A percentile compares a stretch with the other conserved stretches of the same genome.
phyloP scores from a whole-genome alignment of 35 echinoderm and acorn worm species.

The Heliocidaris tuberculata region DNA sequence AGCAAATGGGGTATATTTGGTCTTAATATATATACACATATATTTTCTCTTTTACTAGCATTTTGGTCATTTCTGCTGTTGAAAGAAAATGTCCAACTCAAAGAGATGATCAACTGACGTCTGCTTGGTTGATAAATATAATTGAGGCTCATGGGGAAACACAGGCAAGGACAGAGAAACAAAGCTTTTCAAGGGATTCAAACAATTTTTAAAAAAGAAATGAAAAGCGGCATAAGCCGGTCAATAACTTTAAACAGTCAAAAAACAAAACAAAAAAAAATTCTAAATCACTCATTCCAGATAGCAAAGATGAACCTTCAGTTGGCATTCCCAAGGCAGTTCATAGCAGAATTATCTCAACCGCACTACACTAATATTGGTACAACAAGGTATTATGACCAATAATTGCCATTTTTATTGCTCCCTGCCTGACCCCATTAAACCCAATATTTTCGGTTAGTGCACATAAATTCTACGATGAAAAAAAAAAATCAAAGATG shows the following conservation, averaged over 20 bases:
- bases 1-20: no score
- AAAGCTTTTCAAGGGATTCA: neutral
- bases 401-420: constrained; percentile 25
- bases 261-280: neutral
- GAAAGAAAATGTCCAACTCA: neutral
- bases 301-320: neutral
- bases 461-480: neutral
- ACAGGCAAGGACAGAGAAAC: neutral
- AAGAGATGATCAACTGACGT: neutral
- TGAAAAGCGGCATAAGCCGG: no score
- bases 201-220: neutral
- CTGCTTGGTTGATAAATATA: neutral
- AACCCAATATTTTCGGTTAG: neutral
- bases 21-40: no score
- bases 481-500: neutral
- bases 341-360: neutral
- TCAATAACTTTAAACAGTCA: no score
- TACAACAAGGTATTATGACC: constrained; percentile 19
- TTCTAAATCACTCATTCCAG: neutral
- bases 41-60: no score
- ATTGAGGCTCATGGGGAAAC: neutral
- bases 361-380: constrained; percentile 26
- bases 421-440: constrained; percentile 15
- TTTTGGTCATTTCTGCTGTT: no score
- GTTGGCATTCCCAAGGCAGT: neutral